Conservation (phyloP, 1,140 invertebrate genomes). For the Drosophila saltans region DNA sequence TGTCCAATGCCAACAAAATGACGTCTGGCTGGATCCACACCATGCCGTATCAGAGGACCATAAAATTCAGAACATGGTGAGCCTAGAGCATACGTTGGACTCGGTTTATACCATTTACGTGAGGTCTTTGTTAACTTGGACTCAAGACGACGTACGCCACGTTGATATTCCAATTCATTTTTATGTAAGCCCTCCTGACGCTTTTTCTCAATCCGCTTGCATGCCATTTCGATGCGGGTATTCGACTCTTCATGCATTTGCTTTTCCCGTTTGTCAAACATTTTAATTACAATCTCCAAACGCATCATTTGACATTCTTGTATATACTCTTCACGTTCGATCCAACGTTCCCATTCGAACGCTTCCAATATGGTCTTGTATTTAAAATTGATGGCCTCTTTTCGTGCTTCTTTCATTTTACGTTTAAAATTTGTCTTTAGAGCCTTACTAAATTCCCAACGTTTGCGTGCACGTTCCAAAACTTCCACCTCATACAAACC, state of each 20-base stretch:
- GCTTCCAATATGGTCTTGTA: slow-evolving; percentile 64
- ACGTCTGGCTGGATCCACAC: slow-evolving; percentile 84
- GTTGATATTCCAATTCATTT: slow-evolving; percentile 77
- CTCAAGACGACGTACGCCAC: slow-evolving; percentile 72
- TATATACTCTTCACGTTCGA: slow-evolving; percentile 84
- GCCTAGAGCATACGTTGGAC: slow-evolving; percentile 84
- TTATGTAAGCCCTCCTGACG: slow-evolving; percentile 81
- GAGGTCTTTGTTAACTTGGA: slow-evolving; percentile 37
- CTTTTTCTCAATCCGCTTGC: slow-evolving; percentile 74
- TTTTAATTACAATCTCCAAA: slow-evolving; percentile 84
- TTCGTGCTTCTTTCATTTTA: slow-evolving; percentile 37
- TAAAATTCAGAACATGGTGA: slow-evolving; percentile 84
- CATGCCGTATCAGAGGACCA: slow-evolving; percentile 84
- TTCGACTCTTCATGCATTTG: slow-evolving; percentile 79
- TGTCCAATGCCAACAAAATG: slow-evolving; percentile 65
- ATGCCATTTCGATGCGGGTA: slow-evolving; percentile 81
- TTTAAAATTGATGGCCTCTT: slow-evolving; percentile 34
- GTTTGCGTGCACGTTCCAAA: slow-evolving; percentile 73
- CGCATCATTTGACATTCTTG: slow-evolving; percentile 85
- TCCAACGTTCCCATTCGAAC: slow-evolving; percentile 81
- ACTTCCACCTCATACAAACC: slow-evolving; percentile 74
- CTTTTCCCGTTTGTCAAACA: slow-evolving; percentile 77
- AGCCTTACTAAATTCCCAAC: slow-evolving; percentile 73
- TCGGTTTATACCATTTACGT: slow-evolving; percentile 65
- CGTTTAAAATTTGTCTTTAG: slow-evolving; percentile 52